Base-by-base conservation (phyloP, 2,797 vertebrate genomes). In the Leptatherina wallacei region DNA sequence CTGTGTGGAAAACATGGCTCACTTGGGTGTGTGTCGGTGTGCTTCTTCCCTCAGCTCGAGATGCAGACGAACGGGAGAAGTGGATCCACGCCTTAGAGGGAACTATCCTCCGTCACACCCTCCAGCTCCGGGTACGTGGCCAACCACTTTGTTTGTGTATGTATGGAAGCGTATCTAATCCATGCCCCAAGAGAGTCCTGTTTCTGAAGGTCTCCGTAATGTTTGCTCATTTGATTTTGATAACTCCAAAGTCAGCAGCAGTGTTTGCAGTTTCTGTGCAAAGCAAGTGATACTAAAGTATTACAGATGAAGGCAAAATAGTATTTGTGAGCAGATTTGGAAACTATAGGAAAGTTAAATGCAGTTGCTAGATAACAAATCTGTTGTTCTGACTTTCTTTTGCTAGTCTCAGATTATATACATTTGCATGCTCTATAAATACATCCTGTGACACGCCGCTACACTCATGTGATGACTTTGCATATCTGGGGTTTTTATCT, bases 21-120 rank as follows among this genome's bases (percentile, higher is more conserved):
- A 92, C 61, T 61, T 61, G 69, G 55, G 73, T 82, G 83, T 85
- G 49, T 91, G 79, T 89, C 61, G 87, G 61, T 90, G 12, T 89
- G 66, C 61, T 80, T 88, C 20, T 78, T 47, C 71, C 78, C 30
- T 81, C 86, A 99, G 98, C 98, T 83, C 96, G 98, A 89, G 98
- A 99, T 95, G 97, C 98, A 82, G 98, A 99, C 72, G 98, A 99
- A 81, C 95, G 98, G 86, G 98, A 99, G 90, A 99, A 99, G 96
- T 99, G 98, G 98, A 99, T 99, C 88, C 96, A 99, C 40, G 98
- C 98, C 84, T 95, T 99, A 98, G 98, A 99, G 88, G 98, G 99
- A 87, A 99, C 98, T 3, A 99, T 99, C 91, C 96, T 99, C 68
- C 97, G 98, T 62, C 98, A 99, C 88, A 98, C 98, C 73, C 96